These are phyloP conservation scores for Alcis repandata DNA, from an alignment of 2,888 invertebrate species.

Conservation along the genomic window DNA sequence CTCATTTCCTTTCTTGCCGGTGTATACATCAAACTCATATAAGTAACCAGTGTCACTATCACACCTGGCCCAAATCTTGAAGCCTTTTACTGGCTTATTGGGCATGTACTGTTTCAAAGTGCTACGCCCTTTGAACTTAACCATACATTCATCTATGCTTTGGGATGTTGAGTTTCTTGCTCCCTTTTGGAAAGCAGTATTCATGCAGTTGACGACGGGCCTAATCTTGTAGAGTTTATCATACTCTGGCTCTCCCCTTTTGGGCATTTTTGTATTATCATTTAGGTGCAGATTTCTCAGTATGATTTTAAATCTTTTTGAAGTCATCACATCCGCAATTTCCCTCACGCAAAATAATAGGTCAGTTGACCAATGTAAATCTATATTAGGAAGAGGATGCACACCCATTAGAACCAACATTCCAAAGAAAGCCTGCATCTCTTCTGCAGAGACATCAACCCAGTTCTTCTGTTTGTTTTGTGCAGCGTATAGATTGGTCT, in stretches of 20 bases:
- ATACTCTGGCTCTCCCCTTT: slow-evolving; percentile 35
- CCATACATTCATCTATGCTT: slow-evolving; percentile 38
- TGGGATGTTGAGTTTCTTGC: slow-evolving; percentile 24
- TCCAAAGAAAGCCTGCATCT: slow-evolving; percentile 37
- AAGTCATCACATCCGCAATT: slow-evolving; percentile 37
- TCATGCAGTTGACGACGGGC: slow-evolving; percentile 31
- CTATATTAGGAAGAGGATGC: slow-evolving; percentile 32
- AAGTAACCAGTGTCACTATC: slow-evolving; percentile 29
- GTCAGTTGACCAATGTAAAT: slow-evolving; percentile 38
- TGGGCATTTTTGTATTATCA: slow-evolving; percentile 39
- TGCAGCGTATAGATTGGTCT: slow-evolving; percentile 40
- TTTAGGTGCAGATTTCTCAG: slow-evolving; percentile 39
- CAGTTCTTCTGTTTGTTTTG: slow-evolving; percentile 35
- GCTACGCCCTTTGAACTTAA: slow-evolving; percentile 36
- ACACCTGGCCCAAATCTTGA: slow-evolving; percentile 33
- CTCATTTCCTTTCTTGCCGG: slow-evolving; percentile 30
- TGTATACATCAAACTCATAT: slow-evolving; percentile 35
- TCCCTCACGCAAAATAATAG: slow-evolving; percentile 29
- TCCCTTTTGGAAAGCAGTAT: slow-evolving; percentile 33
- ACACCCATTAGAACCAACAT: slow-evolving; percentile 33
- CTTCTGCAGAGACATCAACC: slow-evolving; percentile 33
- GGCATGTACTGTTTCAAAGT: slow-evolving; percentile 37
- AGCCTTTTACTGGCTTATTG: slow-evolving; percentile 34
- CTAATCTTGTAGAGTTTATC: slow-evolving; percentile 41
- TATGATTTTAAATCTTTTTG: slow-evolving; percentile 37